phyloP scores from a whole-genome alignment of 1,140 invertebrate species.

The Elymnias hypermnestra region DNA sequence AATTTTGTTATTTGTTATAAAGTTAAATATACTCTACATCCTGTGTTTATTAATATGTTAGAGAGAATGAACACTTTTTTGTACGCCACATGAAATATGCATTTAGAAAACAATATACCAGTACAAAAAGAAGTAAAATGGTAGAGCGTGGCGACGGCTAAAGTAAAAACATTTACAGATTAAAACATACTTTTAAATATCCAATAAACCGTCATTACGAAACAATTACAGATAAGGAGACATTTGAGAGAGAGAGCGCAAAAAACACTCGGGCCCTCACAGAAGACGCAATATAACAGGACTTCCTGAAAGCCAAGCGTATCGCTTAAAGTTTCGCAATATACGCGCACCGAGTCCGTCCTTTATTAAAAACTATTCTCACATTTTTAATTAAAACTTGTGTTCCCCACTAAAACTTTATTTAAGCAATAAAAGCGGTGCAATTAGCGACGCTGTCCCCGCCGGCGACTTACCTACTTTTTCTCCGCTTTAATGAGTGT shows the following conservation, averaged over 20 bases:
- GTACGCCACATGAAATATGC: too few relatives aligned
- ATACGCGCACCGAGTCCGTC: conserved; percentile 69
- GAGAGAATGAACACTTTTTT: too few relatives aligned
- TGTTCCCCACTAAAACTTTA: conserved; percentile 76
- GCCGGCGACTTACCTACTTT: conserved; percentile 74
- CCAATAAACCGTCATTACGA: too few relatives aligned
- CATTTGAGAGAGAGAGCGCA: conserved; percentile 1
- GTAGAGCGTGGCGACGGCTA: too few relatives aligned
- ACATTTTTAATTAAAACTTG: conserved; percentile 77
- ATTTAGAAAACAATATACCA: too few relatives aligned
- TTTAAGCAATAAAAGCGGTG: conserved; percentile 75
- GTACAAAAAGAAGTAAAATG: too few relatives aligned
- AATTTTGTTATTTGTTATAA: too few relatives aligned
- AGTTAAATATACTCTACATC: too few relatives aligned
- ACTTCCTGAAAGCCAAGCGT: conserved; percentile 68
- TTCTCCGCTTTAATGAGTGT: conserved; percentile 74
- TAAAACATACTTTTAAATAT: too few relatives aligned
- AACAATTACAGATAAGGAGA: too few relatives aligned
- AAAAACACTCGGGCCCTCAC: conserved; percentile 9
- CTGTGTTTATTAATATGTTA: too few relatives aligned
- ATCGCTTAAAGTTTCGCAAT: conserved; percentile 75
- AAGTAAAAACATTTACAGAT: too few relatives aligned
- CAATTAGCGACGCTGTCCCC: conserved; percentile 74
- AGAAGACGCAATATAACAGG: conserved; percentile 53
- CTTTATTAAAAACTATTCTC: conserved; percentile 77